Evolutionary conservation across 2,888 invertebrate genomes (phyloP).

Genomic region (Andrena haemorrhoa): DNA sequence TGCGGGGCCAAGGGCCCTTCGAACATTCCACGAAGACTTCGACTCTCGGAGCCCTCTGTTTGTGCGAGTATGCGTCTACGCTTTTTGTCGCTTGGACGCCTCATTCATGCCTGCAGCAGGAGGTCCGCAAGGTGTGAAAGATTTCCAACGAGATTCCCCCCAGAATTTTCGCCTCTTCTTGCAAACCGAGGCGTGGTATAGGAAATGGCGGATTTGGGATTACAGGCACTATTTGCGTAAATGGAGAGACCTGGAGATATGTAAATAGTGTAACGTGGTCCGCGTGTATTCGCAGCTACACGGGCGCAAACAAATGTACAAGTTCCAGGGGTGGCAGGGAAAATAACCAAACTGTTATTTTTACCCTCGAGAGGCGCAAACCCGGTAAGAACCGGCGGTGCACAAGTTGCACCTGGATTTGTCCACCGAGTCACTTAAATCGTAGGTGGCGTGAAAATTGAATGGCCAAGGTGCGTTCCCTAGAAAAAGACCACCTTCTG

Average conservation of each 20-base stretch:
- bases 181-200: too few species aligned
- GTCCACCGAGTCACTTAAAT: constrained; percentile 75
- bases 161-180: background rate
- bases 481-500: constrained; percentile 44
- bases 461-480: constrained; percentile 68
- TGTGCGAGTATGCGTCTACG: constrained; percentile 7
- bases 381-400: constrained; percentile 3
- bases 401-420: constrained; percentile 67
- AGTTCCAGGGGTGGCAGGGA: background rate
- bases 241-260: background rate
- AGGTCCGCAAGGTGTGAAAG: constrained; percentile 59
- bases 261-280: background rate
- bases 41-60: background rate
- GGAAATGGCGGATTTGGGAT: too few species aligned
- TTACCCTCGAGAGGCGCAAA: constrained; percentile 11
- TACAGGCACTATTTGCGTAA: background rate
- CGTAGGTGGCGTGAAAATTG: constrained; percentile 81
- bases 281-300: background rate
- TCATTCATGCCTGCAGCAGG: constrained; percentile 69
- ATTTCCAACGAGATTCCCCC: constrained; percentile 18
- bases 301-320: constrained; percentile 29
- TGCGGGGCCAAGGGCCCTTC: constrained; percentile 25
- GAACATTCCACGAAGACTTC: constrained; percentile 62
- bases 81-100: constrained; percentile 58
- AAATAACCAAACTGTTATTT: constrained; percentile 46